A percentile compares a stretch with the other conserved stretches of the same genome.
Conservation (phyloP, 2,113 vertebrate species). For the Pachypanchax playfairii region DNA sequence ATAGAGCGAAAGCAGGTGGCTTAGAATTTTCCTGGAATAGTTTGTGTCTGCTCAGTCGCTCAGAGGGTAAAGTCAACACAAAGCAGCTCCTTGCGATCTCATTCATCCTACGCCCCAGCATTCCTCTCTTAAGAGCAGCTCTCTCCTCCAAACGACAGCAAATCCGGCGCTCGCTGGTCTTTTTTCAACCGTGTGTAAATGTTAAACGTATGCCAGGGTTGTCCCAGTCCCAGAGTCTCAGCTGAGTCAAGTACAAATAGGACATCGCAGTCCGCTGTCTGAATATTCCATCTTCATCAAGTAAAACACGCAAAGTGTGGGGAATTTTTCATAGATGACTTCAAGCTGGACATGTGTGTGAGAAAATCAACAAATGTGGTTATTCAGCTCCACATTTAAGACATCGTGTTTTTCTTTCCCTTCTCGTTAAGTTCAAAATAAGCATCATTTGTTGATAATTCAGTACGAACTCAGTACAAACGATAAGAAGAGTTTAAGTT, state of each 20-base stretch:
- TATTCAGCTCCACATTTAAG: slow-evolving; percentile 36
- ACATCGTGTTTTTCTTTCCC: slow-evolving; percentile 46
- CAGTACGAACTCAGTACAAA: slow-evolving; percentile 27
- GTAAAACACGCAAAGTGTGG: slow-evolving; percentile 28
- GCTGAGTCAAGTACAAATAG: slow-evolving; percentile 12
- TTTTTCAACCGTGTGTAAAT: slow-evolving; percentile 44
- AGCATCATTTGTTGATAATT: slow-evolving; percentile 48
- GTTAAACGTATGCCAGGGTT: slow-evolving; percentile 49
- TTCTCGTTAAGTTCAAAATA: slow-evolving; percentile 23
- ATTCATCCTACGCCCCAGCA: slow-evolving; percentile 23
- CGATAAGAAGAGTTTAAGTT: slow-evolving; percentile 32
- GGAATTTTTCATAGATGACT: slow-evolving; percentile 36
- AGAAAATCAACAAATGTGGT: slow-evolving; percentile 33
- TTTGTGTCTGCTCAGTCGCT: slow-evolving; percentile 44
- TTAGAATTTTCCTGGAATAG: slow-evolving; percentile 42
- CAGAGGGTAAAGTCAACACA: slow-evolving; percentile 55
- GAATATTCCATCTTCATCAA: slow-evolving; percentile 38
- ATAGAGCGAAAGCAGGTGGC: slow-evolving; percentile 52
- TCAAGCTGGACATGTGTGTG: slow-evolving; percentile 24
- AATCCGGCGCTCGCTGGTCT: slow-evolving; percentile 18
- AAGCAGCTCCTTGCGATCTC: slow-evolving; percentile 41
- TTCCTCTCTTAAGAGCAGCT: slow-evolving; percentile 47
- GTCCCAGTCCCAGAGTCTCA: slow-evolving; percentile 40
- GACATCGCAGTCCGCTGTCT: slow-evolving; percentile 8
- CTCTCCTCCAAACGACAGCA: slow-evolving; percentile 45